Conservation (phyloP, 2,888 invertebrate genomes). For the Acanthococcus lagerstroemiae region DNA sequence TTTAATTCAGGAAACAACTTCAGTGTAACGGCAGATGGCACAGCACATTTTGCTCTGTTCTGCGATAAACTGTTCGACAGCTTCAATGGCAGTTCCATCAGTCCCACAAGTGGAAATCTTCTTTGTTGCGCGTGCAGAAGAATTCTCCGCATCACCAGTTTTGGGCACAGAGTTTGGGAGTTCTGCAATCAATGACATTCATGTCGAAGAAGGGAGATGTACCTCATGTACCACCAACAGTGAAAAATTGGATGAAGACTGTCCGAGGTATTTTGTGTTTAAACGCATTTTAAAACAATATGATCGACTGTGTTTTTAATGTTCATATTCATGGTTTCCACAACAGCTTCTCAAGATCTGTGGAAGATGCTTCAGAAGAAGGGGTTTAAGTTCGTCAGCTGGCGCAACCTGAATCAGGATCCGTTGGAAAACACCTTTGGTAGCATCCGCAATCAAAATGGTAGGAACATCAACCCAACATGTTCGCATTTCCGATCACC, state of each 20-base stretch:
- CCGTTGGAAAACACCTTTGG: too few species aligned
- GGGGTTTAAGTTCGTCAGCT: too few species aligned
- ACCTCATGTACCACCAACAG: not conserved
- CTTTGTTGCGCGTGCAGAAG: not conserved
- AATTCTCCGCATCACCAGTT: slow-evolving; percentile 13
- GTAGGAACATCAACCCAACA: too few species aligned
- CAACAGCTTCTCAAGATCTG: too few species aligned
- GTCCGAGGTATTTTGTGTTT: not conserved
- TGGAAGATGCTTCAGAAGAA: too few species aligned
- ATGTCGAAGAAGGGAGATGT: not conserved
- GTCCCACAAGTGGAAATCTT: not conserved
- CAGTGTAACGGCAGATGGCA: not conserved
- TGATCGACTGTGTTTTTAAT: too few species aligned
- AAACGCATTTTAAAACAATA: too few species aligned
- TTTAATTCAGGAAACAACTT: not conserved
- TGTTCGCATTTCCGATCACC: too few species aligned
- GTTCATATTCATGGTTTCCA: too few species aligned
- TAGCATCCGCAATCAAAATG: too few species aligned
- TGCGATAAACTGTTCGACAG: slow-evolving; percentile 1
- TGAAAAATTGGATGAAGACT: slow-evolving; percentile 4
- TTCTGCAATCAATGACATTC: not conserved
- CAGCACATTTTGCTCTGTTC: not conserved
- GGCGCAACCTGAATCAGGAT: too few species aligned
- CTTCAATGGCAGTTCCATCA: slow-evolving; percentile 1
- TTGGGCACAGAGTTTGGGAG: not conserved